These are phyloP conservation scores for Calliphora vomitoria DNA, from an alignment of 2,888 invertebrate species.

Conservation along the genomic window DNA sequence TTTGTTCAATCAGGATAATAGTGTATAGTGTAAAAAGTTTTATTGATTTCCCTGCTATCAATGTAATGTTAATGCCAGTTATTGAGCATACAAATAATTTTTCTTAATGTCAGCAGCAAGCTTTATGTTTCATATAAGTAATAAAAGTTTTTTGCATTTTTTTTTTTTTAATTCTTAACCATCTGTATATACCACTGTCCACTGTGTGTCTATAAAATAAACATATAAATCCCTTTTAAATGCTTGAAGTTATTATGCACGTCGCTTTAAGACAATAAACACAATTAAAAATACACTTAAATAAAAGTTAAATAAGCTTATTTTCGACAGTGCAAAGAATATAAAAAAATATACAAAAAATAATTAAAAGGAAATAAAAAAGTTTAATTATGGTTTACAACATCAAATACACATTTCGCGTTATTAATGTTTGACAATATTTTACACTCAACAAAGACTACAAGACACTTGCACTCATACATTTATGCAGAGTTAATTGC, in stretches of 20 bases:
- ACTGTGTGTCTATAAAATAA: background rate
- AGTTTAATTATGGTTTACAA: slow-evolving; percentile 63
- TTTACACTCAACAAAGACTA: slow-evolving; percentile 13
- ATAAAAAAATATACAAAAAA: background rate
- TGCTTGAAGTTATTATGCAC: slow-evolving; percentile 14
- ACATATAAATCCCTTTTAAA: slow-evolving; percentile 1
- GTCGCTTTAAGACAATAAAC: slow-evolving; percentile 22
- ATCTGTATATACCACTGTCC: background rate
- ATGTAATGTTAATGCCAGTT: no score
- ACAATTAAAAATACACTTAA: slow-evolving; percentile 60
- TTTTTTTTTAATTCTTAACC: no score
- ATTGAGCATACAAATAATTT: no score
- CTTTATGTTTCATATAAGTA: no score
- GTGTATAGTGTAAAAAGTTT: no score
- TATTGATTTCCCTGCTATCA: no score
- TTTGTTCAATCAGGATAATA: no score
- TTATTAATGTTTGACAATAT: slow-evolving; percentile 56
- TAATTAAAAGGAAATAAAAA: slow-evolving; percentile 24
- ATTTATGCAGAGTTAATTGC: slow-evolving; percentile 53
- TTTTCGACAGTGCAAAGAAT: background rate
- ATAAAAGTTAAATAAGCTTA: slow-evolving; percentile 39
- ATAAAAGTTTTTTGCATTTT: no score
- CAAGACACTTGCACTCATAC: background rate
- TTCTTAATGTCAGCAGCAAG: no score
- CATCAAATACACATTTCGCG: slow-evolving; percentile 32